A percentile compares a stretch with the other conserved stretches of the same genome.
These are phyloP conservation scores for Brachionus calyciflorus DNA, from an alignment of 1,140 invertebrate species.

Conservation along the genomic window DNA sequence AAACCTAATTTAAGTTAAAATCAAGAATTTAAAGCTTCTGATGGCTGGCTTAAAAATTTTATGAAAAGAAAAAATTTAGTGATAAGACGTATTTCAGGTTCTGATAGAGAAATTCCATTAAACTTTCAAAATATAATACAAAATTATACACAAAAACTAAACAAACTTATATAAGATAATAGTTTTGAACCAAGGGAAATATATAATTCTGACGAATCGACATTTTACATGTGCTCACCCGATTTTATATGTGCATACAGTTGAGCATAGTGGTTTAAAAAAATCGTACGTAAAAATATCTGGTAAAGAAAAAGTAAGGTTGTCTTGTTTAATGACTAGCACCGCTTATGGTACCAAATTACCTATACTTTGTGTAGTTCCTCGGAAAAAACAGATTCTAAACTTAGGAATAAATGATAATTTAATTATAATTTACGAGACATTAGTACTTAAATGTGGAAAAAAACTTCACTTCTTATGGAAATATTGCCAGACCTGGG, in stretches of 20 bases:
- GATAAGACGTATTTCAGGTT: slow-evolving; percentile 26
- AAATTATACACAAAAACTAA: neutral
- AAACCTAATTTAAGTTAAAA: neutral
- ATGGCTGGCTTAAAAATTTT: slow-evolving; percentile 2
- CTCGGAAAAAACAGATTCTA: slow-evolving; percentile 2
- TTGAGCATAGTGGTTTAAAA: slow-evolving; percentile 26
- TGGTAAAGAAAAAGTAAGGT: slow-evolving; percentile 25
- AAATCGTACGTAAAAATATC: neutral
- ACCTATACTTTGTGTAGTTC: neutral
- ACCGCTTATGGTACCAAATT: neutral
- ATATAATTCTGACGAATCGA: neutral
- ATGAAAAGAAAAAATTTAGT: slow-evolving; percentile 9
- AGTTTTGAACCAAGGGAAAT: neutral
- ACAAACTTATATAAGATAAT: neutral
- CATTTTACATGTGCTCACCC: neutral
- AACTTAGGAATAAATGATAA: slow-evolving; percentile 3
- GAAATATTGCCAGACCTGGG: slow-evolving; percentile 7
- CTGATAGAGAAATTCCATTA: neutral
- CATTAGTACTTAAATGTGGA: neutral
- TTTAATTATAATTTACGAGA: slow-evolving; percentile 24
- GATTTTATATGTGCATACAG: neutral
- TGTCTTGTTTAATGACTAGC: slow-evolving; percentile 11
- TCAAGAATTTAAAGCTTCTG: neutral
- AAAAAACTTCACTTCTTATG: neutral
- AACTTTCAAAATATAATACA: neutral